These are phyloP conservation scores for Phocoena phocoena DNA, from an alignment of 2,113 vertebrate species.

Conservation along the genomic window DNA sequence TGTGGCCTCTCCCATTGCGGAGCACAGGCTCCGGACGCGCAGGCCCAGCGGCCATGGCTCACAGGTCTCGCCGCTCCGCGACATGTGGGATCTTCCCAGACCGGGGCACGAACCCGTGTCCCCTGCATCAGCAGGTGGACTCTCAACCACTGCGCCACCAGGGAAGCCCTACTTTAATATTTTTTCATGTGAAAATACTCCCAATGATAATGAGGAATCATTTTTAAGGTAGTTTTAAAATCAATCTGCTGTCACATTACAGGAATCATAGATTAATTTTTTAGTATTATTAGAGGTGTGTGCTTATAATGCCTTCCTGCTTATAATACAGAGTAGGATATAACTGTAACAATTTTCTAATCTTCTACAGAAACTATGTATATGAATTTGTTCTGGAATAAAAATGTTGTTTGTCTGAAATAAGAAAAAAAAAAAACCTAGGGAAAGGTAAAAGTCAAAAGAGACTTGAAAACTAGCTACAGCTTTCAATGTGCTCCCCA, in stretches of 20 bases:
- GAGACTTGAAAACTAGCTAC: background rate
- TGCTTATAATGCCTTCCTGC: background rate
- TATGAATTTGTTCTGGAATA: background rate
- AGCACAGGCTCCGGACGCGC: no score
- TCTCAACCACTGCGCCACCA: no score
- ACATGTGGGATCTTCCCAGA: no score
- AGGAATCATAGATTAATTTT: background rate
- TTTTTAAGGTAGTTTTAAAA: background rate
- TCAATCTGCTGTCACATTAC: background rate
- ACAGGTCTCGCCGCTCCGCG: no score
- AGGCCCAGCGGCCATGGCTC: no score
- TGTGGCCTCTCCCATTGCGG: no score
- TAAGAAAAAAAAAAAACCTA: background rate
- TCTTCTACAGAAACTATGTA: background rate
- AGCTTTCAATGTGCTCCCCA: background rate
- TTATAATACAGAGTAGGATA: background rate
- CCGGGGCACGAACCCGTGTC: no score
- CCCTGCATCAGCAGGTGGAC: no score
- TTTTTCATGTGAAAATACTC: background rate
- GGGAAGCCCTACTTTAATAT: background rate
- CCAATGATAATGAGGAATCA: background rate
- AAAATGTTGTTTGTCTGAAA: background rate
- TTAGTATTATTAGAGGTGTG: background rate
- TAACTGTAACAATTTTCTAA: background rate
- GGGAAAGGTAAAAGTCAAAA: background rate